Evolutionary conservation across 2,113 vertebrate genomes (phyloP), one percentile per base, ranked within the genome.

Genomic region (Chamaetylas fuelleborni): DNA sequence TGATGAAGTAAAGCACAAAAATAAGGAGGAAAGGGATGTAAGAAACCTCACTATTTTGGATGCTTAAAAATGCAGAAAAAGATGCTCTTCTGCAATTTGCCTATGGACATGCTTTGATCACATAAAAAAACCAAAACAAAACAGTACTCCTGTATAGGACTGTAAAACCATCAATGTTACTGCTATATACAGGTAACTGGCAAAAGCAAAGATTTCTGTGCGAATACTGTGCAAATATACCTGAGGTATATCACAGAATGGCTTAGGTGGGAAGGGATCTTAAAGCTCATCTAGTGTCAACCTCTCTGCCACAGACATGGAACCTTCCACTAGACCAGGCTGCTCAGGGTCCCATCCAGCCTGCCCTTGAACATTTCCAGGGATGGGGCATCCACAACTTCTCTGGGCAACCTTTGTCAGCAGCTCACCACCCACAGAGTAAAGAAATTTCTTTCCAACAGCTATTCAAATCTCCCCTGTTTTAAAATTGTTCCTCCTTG

Each of bases 121-220:
- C 19, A 28, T 22, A 50, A 62, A 53, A 38, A 60, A 24, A 9
- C 14, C 43, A 45, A 45, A 45, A 19, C 19, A 20, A 90, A 47
- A 12, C n/a, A 51, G 28, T 15, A 6, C 23, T 81, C 43, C 69
- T 29, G 12, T 16, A 65, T 1, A 45, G 13, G 43, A 74, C 3
- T 47, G 11, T n/a, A 79, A 33, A 43, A 38, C 14, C 16, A 60
- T 14, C 7, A 19, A 5, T 14, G 4, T 13, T 57, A 10, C 22
- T 48, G 23, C 6, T 2, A 0, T 15, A 69, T 28, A 72, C 2
- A 60, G 6, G 8, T 7, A 91, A 70, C 10, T 3, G 1, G 73
- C 28, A 80, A 57, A 18, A 64, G 9, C 7, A 0, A 33, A 47
- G 31, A 24, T 14, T 72, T 80, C 33, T 34, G 10, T 26, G 16